phyloP scores from a whole-genome alignment of 1,140 invertebrate genomes.

The Popillia japonica region DNA sequence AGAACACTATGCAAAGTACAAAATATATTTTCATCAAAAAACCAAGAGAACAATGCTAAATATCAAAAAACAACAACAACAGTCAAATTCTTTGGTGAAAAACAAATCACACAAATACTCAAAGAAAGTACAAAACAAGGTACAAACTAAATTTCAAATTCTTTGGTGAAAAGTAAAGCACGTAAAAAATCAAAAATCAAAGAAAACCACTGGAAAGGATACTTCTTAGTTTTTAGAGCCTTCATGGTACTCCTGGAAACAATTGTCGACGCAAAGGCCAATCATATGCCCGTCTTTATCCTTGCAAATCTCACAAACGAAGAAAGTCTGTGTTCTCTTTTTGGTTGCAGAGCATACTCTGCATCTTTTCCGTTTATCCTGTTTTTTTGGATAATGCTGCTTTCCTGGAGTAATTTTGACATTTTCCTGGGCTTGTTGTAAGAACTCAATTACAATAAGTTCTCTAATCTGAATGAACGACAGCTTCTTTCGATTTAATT shows the following conservation, averaged over 20 bases:
- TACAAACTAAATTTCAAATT: no score
- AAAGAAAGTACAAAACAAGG: no score
- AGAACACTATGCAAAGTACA: no score
- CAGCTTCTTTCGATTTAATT: slow-evolving; percentile 14
- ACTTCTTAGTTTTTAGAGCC: no score
- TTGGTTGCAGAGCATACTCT: not conserved
- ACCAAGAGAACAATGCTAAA: no score
- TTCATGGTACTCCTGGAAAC: slow-evolving; percentile 25
- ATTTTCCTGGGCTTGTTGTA: not conserved
- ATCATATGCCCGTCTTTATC: not conserved
- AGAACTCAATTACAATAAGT: slow-evolving; percentile 2
- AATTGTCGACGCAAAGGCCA: slow-evolving; percentile 29
- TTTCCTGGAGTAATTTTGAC: not conserved
- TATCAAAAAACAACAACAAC: no score
- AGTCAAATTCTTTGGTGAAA: no score
- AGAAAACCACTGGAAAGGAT: no score
- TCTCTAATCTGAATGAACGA: slow-evolving; percentile 16
- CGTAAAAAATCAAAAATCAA: no score
- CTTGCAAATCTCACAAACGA: slow-evolving; percentile 23
- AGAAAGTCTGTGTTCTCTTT: slow-evolving; percentile 2
- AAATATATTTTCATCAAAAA: no score
- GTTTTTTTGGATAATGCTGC: slow-evolving; percentile 17
- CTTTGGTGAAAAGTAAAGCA: no score
- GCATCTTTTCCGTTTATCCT: slow-evolving; percentile 18
- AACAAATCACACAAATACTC: no score